Evolutionary conservation across 2,888 invertebrate species (phyloP), one percentile per base, ranked within the genome.

Genomic region (Pimpla rufipes): DNA sequence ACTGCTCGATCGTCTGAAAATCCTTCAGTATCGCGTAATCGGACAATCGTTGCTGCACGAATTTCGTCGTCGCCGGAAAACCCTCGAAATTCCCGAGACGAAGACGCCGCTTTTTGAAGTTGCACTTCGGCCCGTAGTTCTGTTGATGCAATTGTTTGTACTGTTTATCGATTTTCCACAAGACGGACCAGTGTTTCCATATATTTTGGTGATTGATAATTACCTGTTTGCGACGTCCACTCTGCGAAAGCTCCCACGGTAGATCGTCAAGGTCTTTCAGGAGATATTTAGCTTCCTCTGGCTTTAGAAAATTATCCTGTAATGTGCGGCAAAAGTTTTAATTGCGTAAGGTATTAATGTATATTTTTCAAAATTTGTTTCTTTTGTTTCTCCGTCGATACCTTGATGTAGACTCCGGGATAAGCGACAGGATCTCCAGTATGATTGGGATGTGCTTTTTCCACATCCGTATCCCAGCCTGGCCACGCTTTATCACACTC

Each of bases 101-200:
- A 7, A 99, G 93, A 93, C 98, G 98, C 88, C 96, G 96, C 93
- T 98, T 98, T 92, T 99, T 99, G 93, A 99, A 99, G 93, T 99
- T 99, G 10, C 99, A 98, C 94, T 99, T 99, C 0, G 99, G 99
- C 0, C 99, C 99, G 93, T 96, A 99, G 93, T 99, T 99, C 95
- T 96, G 91, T 55, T 85, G 83, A 85, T 90, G 18, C 45, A 57
- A 52, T n/a, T 16, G 18, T 29, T 13, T 5, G 2, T 8, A 8
- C 1, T 45, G 6, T 47, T 16, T 47, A 52, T 18, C 18, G 7
- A 18, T 55, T 55, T 55, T 55, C 8, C 0, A 4, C 4, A 1
- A 23, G 55, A 55, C 21, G 5, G 11, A 4, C 1, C 4, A 3
- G 5, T 5, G 3, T 47, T 47, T 47, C 16, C 2, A 13, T 13